phyloP scores from a whole-genome alignment of 2,888 invertebrate genomes.

The Pantelozetes paolii region DNA sequence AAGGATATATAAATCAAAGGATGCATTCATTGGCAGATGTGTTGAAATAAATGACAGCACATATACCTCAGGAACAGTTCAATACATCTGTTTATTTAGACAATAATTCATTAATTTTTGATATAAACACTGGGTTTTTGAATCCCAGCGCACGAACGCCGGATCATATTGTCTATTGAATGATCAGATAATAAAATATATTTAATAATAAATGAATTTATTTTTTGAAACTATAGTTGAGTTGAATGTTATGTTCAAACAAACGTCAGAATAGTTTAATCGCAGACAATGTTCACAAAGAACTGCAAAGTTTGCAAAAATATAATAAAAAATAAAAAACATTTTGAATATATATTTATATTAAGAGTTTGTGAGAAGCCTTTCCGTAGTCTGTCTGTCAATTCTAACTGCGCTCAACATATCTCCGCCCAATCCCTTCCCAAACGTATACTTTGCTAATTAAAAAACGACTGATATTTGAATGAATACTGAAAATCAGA shows the following conservation, averaged over 20 bases:
- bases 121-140: not conserved
- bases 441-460: not conserved
- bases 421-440: constrained; percentile 10
- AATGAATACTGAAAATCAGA: not conserved
- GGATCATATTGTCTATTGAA: not conserved
- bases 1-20: not conserved
- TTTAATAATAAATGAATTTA: not conserved
- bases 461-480: not conserved
- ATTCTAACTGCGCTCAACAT: not conserved
- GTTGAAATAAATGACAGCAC: constrained; percentile 3
- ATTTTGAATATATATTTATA: not conserved
- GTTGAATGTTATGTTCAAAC: not conserved
- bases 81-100: constrained; percentile 5
- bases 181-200: not conserved
- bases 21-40: constrained; percentile 18
- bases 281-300: constrained; percentile 6
- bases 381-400: not conserved
- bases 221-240: not conserved
- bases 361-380: constrained; percentile 5
- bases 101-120: not conserved
- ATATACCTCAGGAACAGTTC: too few species aligned
- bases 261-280: constrained; percentile 21
- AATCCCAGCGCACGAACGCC: not conserved
- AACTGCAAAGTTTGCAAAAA: not conserved
- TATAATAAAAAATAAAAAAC: not conserved